These are phyloP conservation scores for Deroptyus accipitrinus DNA, from an alignment of 2,113 vertebrate species.

Conservation along the genomic window DNA sequence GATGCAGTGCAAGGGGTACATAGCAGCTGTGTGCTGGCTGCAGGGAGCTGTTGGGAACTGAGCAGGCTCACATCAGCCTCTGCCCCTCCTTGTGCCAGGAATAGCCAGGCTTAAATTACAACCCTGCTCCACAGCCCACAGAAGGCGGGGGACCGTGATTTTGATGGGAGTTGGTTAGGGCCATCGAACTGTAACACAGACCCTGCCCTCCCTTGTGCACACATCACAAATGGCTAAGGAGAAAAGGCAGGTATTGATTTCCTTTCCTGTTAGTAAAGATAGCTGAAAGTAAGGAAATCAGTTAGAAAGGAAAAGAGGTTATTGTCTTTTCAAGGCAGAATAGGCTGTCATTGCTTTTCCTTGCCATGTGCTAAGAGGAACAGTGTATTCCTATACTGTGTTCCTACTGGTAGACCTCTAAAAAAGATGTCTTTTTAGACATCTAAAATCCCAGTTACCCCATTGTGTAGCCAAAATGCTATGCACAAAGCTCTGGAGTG, in stretches of 20 bases:
- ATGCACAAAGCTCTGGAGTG: not conserved
- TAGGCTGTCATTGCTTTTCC: not conserved
- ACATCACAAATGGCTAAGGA: not conserved
- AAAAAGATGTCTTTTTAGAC: not conserved
- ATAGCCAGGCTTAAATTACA: not conserved
- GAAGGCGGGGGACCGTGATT: not conserved
- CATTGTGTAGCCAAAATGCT: not conserved
- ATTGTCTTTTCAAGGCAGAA: not conserved
- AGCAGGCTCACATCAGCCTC: not conserved
- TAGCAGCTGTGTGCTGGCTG: not conserved
- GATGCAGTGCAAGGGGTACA: rapidly evolving
- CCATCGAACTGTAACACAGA: rapidly evolving
- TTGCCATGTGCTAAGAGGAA: not conserved
- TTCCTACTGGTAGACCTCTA: not conserved
- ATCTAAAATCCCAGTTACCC: not conserved
- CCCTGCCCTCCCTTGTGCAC: not conserved
- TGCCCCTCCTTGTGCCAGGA: not conserved
- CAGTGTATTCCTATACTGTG: not conserved
- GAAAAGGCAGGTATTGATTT: not conserved
- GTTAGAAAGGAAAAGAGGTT: not conserved
- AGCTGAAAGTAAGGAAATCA: not conserved
- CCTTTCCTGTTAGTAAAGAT: not conserved
- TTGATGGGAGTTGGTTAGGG: not conserved
- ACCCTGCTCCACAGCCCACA: not conserved
- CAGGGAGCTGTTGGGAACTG: not conserved